Conservation (phyloP, 30 jellyfish, hydroid and myxozoan genomes). For the Aurelia sp. region DNA sequence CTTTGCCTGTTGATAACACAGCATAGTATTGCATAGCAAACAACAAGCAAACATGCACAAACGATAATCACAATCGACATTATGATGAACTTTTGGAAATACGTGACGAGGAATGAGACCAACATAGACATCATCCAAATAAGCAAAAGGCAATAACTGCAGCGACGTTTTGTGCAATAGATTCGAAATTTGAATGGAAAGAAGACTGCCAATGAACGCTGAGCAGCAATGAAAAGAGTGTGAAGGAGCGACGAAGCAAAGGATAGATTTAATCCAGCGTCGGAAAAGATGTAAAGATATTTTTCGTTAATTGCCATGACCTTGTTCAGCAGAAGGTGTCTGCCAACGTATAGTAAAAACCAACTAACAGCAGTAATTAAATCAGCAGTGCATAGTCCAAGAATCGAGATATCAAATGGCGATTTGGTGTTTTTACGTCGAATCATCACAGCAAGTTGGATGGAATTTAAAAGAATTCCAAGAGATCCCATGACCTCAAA, state of each 20-base stretch:
- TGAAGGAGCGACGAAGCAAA: neutral
- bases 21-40: neutral
- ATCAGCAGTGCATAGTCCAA: neutral
- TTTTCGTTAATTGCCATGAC: neutral
- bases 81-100: neutral
- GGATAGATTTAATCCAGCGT: neutral
- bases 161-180: neutral
- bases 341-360: neutral
- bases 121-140: neutral
- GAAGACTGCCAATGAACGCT: neutral
- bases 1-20: neutral
- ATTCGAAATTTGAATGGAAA: neutral
- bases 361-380: neutral
- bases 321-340: neutral
- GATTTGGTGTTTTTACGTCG: neutral
- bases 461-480: neutral
- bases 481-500: neutral
- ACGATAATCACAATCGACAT: neutral
- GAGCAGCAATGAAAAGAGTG: neutral
- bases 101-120: neutral
- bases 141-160: neutral
- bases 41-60: neutral
- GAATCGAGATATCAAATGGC: neutral
- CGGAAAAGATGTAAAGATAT: neutral
- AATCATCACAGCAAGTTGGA: neutral